Base-by-base conservation (phyloP, 1,140 invertebrate species). In the Megalonaias nervosa region DNA sequence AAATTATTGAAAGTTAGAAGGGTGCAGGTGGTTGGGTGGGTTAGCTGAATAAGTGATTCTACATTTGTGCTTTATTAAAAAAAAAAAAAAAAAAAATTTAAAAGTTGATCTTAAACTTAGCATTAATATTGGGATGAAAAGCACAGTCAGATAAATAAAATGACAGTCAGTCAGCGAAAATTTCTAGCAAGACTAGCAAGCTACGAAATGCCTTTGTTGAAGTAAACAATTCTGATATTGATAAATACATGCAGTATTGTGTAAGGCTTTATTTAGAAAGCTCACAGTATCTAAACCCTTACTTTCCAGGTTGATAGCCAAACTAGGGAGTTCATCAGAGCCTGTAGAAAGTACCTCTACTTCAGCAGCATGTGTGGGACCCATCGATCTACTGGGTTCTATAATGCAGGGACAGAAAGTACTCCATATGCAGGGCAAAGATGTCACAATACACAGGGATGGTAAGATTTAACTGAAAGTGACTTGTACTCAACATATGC, bases 341-440 rank as follows among this genome's bases (percentile, higher is more conserved):
- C 5, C 17, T 48, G 48, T 16, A 6, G 14, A 69, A 21, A 19
- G 14, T 16, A 12, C 15, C 21, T 31, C 62, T 4, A 48, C 61
- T 23, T 19, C 26, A 48, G 61, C 69, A 21, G 66, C 67, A 19
- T 59, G 62, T 61, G 65, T 66, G 19, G 23, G 66, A 17, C 16
- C 26, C 23, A 79, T 88, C 19, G 94, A 96, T 89, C 82, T 97
- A 1, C 87, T 97, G 1, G 94, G 93, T 15, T 94, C 92, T 78
- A 97, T 97, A 76, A 91, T 97, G 81, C 92, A 93, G 69, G 93
- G 93, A 77, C 95, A 97, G 89, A 93, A 94, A 74, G 89, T 94
- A n/a, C 93, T 95, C 86, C 94, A 95, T 84, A 94, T 94, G 1
- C 94, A 93, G 71, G 93, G 93, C 74, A 88, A 92, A 15, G 89